Evolutionary conservation across 2,797 vertebrate genomes (phyloP).

Genomic region (Thunnus albacares): DNA sequence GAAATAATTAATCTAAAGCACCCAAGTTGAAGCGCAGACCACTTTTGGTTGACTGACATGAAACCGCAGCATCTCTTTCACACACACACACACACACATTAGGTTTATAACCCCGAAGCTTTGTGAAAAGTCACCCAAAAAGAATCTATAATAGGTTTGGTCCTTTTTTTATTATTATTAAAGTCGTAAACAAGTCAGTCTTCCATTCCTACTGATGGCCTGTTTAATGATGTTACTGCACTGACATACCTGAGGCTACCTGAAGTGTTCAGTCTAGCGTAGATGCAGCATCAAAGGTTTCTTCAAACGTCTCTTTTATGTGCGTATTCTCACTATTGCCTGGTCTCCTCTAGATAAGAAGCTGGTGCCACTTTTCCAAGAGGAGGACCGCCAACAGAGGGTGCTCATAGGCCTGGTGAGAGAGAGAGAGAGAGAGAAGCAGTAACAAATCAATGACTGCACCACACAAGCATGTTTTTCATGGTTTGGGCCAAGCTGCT

Average conservation of each 20-base stretch:
- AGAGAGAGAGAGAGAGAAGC: constrained; percentile 61
- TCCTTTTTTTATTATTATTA: constrained; percentile 24
- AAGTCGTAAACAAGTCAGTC: constrained; percentile 48
- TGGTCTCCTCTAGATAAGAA: constrained; percentile 87
- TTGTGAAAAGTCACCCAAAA: constrained; percentile 39
- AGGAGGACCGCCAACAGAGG: constrained; percentile 93
- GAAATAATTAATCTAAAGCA: constrained; percentile 54
- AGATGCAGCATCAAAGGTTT: constrained; percentile 46
- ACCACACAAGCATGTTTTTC: not conserved
- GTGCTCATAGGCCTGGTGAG: constrained; percentile 94
- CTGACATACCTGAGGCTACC: constrained; percentile 43
- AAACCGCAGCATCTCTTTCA: constrained; percentile 23
- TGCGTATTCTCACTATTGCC: constrained; percentile 10
- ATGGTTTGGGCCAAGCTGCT: not conserved
- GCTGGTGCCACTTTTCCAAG: constrained; percentile 91
- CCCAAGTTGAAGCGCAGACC: constrained; percentile 30
- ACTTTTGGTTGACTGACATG: constrained; percentile 56
- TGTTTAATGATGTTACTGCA: constrained; percentile 36
- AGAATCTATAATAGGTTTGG: constrained; percentile 43
- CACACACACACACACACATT: constrained; percentile 3
- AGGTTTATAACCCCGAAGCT: constrained; percentile 29
- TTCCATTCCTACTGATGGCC: constrained; percentile 6
- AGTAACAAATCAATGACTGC: not conserved
- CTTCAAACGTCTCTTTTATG: constrained; percentile 58
- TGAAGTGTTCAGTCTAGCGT: not conserved